These are phyloP conservation scores for Ptychoptera contaminata DNA, from an alignment of 2,888 invertebrate species.

Conservation along the genomic window DNA sequence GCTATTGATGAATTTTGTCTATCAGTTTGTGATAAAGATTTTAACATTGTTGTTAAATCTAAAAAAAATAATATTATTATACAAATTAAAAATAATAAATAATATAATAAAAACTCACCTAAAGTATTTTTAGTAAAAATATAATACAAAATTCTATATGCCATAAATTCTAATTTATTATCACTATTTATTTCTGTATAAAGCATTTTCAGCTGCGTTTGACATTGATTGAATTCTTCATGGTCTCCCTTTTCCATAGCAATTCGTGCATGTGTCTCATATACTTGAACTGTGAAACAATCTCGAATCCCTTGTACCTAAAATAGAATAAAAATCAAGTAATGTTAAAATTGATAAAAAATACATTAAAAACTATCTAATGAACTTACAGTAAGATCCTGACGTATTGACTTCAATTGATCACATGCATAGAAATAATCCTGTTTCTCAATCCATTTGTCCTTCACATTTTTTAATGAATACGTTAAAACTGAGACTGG, in stretches of 20 bases:
- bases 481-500: slow-evolving; percentile 72
- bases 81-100: background rate
- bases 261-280: slow-evolving; percentile 96
- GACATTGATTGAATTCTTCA: slow-evolving; percentile 99
- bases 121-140: slow-evolving; percentile 95
- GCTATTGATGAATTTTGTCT: slow-evolving; percentile 66
- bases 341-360: background rate
- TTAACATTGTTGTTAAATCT: slow-evolving; percentile 89
- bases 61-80: slow-evolving; percentile 13
- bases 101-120: slow-evolving; percentile 42
- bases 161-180: slow-evolving; percentile 84
- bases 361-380: no score
- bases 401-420: slow-evolving; percentile 95
- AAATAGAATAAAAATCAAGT: slow-evolving; percentile 1
- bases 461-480: slow-evolving; percentile 80
- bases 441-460: slow-evolving; percentile 74
- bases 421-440: slow-evolving; percentile 97
- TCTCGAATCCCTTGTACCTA: slow-evolving; percentile 92
- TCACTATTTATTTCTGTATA: slow-evolving; percentile 64
- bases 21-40: slow-evolving; percentile 60
- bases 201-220: slow-evolving; percentile 91
- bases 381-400: slow-evolving; percentile 83
- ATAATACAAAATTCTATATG: slow-evolving; percentile 93
- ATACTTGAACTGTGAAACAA: slow-evolving; percentile 90
- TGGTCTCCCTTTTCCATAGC: slow-evolving; percentile 96